Percentiles rank a stretch among this genome's conserved stretches.
These are phyloP conservation scores for Himantopus leucocephalus DNA, from an alignment of 2,113 vertebrate species.

Conservation along the genomic window DNA sequence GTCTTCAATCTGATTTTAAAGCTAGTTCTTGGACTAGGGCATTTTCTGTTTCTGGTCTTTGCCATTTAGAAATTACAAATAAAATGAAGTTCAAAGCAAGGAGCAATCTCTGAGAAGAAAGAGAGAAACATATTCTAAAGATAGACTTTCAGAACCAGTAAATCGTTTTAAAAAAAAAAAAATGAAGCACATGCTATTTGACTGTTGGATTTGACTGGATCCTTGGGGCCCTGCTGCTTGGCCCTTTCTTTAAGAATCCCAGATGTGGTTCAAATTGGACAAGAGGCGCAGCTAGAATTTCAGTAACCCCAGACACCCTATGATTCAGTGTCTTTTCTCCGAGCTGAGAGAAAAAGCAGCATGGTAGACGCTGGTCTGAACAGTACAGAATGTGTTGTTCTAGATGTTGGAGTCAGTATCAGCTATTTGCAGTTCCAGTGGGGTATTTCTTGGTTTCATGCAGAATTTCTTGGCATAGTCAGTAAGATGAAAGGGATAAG, in stretches of 20 bases:
- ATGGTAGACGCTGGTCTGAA: neutral
- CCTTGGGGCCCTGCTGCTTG: neutral
- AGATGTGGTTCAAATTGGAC: neutral
- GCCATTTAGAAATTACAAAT: neutral
- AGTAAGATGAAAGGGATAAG: neutral
- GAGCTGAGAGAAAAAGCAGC: neutral
- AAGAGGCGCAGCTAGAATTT: neutral
- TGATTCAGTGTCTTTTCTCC: neutral
- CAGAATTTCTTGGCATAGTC: neutral
- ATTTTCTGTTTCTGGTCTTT: neutral
- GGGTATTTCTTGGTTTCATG: neutral
- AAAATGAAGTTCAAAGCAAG: neutral
- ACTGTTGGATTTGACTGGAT: neutral
- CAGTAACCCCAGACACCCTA: neutral
- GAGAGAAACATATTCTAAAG: neutral
- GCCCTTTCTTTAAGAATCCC: neutral
- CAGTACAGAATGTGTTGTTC: neutral
- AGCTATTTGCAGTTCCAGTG: neutral
- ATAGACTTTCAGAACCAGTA: neutral
- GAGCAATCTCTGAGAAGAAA: neutral
- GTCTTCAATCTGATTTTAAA: neutral
- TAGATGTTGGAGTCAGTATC: neutral
- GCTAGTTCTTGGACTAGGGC: neutral
- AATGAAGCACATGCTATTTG: neutral
- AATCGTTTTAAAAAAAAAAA: neutral